These are phyloP conservation scores for Penaeus chinensis DNA, from an alignment of 1,140 invertebrate genomes.

Conservation along the genomic window DNA sequence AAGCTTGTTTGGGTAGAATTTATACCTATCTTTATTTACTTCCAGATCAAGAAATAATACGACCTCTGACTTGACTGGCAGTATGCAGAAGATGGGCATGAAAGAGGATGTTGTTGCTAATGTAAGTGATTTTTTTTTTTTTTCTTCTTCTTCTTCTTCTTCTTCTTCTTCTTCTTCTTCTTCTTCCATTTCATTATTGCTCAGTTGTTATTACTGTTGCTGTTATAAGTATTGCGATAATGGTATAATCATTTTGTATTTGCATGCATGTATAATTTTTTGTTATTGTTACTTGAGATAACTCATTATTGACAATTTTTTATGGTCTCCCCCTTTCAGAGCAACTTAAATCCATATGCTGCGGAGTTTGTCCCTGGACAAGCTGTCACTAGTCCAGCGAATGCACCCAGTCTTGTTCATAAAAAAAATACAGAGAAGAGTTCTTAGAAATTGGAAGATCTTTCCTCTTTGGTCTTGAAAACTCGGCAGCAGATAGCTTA, in stretches of 20 bases:
- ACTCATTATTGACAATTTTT: too few relatives aligned
- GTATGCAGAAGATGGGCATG: constrained; percentile 49
- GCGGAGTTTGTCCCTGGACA: constrained; percentile 43
- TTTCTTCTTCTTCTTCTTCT: too few relatives aligned
- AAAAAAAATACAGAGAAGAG: constrained; percentile 27
- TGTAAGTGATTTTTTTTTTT: constrained; percentile 19
- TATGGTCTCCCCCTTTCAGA: constrained; percentile 8
- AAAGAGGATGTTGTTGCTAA: constrained; percentile 38
- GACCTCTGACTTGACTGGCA: constrained; percentile 24
- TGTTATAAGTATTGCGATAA: too few relatives aligned
- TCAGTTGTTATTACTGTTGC: not conserved
- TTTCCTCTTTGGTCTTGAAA: too few relatives aligned
- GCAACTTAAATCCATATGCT: constrained; percentile 48
- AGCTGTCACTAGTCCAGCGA: constrained; percentile 9
- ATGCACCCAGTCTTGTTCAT: constrained; percentile 9
- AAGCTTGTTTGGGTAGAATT: not conserved
- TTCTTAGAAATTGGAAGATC: too few relatives aligned
- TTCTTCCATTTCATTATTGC: not conserved
- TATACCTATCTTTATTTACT: not conserved
- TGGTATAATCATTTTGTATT: too few relatives aligned
- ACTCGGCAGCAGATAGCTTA: too few relatives aligned
- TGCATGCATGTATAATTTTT: not conserved
- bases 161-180: too few relatives aligned
- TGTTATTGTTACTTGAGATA: not conserved
- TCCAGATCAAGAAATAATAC: constrained; percentile 45